Evolutionary conservation across 1,140 invertebrate species (phyloP).

Genomic region (Cyclina sinensis): DNA sequence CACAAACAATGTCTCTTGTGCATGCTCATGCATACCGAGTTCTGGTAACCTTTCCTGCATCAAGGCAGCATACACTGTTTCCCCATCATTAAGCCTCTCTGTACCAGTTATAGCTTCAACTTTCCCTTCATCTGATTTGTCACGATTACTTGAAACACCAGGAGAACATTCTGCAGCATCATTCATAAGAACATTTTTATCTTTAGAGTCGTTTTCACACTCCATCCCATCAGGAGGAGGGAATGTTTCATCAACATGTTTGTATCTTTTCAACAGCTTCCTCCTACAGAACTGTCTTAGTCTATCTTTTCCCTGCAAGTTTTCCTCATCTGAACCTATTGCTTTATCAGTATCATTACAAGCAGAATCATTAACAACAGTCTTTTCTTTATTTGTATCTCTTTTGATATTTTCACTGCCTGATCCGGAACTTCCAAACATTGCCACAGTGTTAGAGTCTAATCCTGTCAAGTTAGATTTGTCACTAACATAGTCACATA

Average conservation of each 20-base stretch:
- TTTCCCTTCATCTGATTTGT: too few species aligned
- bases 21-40: not conserved
- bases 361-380: not conserved
- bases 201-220: too few species aligned
- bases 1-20: constrained; percentile 46
- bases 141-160: not conserved
- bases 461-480: not conserved
- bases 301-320: not conserved
- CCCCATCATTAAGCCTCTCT: not conserved
- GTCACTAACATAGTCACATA: not conserved
- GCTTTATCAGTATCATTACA: not conserved
- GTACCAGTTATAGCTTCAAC: too few species aligned
- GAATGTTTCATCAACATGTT: not conserved
- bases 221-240: too few species aligned
- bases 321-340: not conserved
- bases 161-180: too few species aligned
- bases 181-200: too few species aligned
- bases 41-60: constrained; percentile 54
- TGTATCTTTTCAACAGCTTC: not conserved
- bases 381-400: not conserved
- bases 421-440: not conserved
- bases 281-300: constrained; percentile 25
- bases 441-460: not conserved
- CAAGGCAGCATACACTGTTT: constrained; percentile 21
- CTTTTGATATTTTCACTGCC: not conserved